Conservation (phyloP, 2,888 invertebrate species). For the Cremastinae sp. region DNA sequence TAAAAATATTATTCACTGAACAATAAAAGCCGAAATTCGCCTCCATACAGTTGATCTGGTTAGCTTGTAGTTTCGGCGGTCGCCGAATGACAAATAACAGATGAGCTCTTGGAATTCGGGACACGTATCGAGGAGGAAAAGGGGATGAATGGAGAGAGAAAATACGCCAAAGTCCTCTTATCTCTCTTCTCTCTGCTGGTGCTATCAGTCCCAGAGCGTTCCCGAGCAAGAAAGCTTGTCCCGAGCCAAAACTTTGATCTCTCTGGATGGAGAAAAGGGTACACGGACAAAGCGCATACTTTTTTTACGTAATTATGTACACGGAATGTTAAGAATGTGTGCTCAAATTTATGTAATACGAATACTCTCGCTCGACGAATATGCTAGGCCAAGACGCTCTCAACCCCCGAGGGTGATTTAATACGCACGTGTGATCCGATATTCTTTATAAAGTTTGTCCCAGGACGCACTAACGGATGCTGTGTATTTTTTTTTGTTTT, state of each 20-base stretch:
- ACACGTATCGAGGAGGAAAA: conserved; percentile 68
- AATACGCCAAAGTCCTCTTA: conserved; percentile 35
- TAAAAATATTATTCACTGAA: no score
- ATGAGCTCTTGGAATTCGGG: conserved; percentile 72
- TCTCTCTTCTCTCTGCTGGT: conserved; percentile 38
- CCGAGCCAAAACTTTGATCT: conserved; percentile 37
- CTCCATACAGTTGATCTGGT: conserved; percentile 73
- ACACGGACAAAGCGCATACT: conserved; percentile 15
- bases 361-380: conserved; percentile 23
- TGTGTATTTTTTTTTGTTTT: conserved; percentile 46
- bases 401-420: conserved; percentile 72
- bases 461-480: conserved; percentile 61
- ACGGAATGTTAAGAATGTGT: background rate
- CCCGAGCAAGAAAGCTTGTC: conserved; percentile 58
- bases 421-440: conserved; percentile 74
- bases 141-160: conserved; percentile 27
- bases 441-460: conserved; percentile 74
- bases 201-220: conserved; percentile 37
- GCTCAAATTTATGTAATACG: conserved; percentile 1
- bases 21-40: conserved; percentile 68
- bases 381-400: conserved; percentile 38
- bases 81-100: conserved; percentile 75
- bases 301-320: conserved; percentile 5
- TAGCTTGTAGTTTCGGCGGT: conserved; percentile 71
- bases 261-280: conserved; percentile 28